Evolutionary conservation across 2,888 invertebrate genomes (phyloP), one percentile per base, ranked within the genome.

Genomic region (Sussaba pulchella): DNA sequence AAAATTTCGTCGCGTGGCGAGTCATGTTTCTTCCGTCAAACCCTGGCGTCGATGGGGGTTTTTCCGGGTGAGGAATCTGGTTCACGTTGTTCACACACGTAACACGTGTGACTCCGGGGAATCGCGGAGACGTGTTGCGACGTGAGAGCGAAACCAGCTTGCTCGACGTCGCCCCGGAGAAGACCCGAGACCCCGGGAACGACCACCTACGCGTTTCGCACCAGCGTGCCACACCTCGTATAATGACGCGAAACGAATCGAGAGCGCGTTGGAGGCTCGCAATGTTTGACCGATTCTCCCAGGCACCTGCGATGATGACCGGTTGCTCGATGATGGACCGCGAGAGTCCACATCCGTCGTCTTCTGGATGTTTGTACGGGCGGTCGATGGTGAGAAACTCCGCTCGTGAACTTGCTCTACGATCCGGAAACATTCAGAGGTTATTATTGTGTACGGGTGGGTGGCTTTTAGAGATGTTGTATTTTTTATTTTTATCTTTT

Each of bases 231-330:
- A 89, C 90, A 90, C 90, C 90, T 90, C 87, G 90, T 83, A 87
- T 90, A 90, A 90, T 90, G 86, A 88, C 84, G 89, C 90, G 87
- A 82, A 81, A 83, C 89, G 87, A 90, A 90, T 89, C 86, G 80
- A 69, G n/a, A n/a, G n/a, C n/a, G 70, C 57, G 70, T 70, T 54
- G 43, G 70, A 43, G 70, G 57, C 70, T 43, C 70, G 70, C 57
- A 54, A 43, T 63, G 84, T 86, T 89, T 86, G 83, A 84, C 86
- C 86, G 87, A 88, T 85, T 86, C 85, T 84, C 84, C 79, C 82
- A 71, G n/a, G 74, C 75, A 80, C 79, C 71, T 67, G 76, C 14
- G 66, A 83, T 87, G 89, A 89, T 88, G 85, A 88, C 86, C 84
- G 89, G 88, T 88, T 88, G 80, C 85, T 6, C 84, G 84, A 82